These are phyloP conservation scores for Anguilla japonica DNA, from an alignment of 2,113 vertebrate genomes.

Conservation along the genomic window DNA sequence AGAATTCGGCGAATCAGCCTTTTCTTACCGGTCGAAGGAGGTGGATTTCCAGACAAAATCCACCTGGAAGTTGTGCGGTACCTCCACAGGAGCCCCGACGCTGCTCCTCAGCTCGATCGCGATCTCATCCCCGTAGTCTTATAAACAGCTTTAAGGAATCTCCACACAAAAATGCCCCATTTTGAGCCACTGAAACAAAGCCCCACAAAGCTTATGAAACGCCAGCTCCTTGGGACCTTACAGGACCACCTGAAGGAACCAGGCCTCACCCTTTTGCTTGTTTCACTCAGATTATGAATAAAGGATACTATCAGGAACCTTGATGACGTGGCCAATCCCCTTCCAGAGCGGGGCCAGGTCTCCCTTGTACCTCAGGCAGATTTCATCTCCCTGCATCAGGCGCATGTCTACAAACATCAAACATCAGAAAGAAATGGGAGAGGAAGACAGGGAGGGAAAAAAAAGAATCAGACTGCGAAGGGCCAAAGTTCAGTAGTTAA, in stretches of 20 bases:
- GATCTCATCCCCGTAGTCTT: conserved; percentile 98
- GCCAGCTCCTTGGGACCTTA: neutral
- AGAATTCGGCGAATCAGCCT: neutral
- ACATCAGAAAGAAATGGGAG: conserved; percentile 12
- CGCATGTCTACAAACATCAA: conserved; percentile 85
- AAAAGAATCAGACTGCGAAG: conserved; percentile 1
- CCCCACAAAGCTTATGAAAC: neutral
- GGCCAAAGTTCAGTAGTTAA: neutral
- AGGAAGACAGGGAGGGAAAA: neutral
- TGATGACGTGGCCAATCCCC: conserved; percentile 97
- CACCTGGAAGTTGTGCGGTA: conserved; percentile 97
- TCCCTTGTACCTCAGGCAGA: conserved; percentile 95
- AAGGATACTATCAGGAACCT: conserved; percentile 99
- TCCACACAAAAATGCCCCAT: neutral
- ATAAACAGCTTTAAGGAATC: conserved; percentile 76
- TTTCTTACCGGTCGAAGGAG: conserved; percentile 90
- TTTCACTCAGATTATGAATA: neutral
- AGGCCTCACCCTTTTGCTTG: neutral
- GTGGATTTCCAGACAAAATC: conserved; percentile 99
- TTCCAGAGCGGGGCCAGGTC: conserved; percentile 95
- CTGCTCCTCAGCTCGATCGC: conserved; percentile 96
- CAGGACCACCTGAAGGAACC: neutral
- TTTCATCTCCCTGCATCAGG: conserved; percentile 98
- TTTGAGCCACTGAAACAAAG: neutral
- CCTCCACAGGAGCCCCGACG: conserved; percentile 92